Conservation (phyloP, 1,140 invertebrate genomes). For the Aphelinus certus region DNA sequence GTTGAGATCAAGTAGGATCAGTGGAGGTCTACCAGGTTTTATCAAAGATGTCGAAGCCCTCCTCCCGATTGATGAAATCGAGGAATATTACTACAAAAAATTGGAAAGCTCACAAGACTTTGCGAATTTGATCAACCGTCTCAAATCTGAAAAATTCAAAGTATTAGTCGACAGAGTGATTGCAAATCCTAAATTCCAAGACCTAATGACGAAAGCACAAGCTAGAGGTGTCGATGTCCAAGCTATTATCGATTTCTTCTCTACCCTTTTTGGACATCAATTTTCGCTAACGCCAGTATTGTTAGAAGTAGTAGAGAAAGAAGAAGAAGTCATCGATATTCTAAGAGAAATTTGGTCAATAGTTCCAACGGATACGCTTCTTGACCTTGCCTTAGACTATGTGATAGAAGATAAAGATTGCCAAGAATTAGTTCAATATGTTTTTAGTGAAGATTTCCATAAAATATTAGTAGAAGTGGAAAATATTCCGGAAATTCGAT, state of each 20-base stretch:
- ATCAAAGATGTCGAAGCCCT: constrained; percentile 44
- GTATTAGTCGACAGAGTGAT: constrained; percentile 32
- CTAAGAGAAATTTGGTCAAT: constrained; percentile 15
- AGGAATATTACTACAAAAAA: constrained; percentile 48
- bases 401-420: constrained; percentile 43
- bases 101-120: constrained; percentile 42
- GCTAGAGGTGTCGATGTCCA: constrained; percentile 32
- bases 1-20: constrained; percentile 16
- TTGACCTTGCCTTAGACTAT: constrained; percentile 9
- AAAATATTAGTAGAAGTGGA: constrained; percentile 42
- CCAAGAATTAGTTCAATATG: constrained; percentile 35
- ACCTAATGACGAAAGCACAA: constrained; percentile 30
- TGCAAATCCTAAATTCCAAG: constrained; percentile 17
- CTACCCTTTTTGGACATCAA: constrained; percentile 40
- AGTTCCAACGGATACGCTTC: constrained; percentile 11
- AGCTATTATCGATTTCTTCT: constrained; percentile 4
- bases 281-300: constrained; percentile 42
- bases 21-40: constrained; percentile 44
- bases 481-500: constrained; percentile 37
- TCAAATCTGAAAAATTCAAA: constrained; percentile 41
- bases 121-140: constrained; percentile 32
- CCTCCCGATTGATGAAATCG: constrained; percentile 47
- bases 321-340: constrained; percentile 29
- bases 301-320: not conserved
- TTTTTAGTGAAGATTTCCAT: constrained; percentile 45